Evolutionary conservation across 1,140 invertebrate species (phyloP).

Genomic region (Cotesia typhae): DNA sequence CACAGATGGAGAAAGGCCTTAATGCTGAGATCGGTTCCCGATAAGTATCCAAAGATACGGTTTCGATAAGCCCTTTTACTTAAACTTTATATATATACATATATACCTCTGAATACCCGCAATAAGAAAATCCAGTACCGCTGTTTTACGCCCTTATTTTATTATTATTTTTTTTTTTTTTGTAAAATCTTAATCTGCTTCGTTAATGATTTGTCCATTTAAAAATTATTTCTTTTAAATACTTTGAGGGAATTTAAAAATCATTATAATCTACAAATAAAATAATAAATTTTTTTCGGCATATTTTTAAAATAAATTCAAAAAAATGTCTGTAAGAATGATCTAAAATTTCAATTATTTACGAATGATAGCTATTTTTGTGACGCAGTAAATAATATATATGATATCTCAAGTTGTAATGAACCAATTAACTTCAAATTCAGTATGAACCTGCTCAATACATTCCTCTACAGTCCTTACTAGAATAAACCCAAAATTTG

Average conservation of each 20-base stretch:
- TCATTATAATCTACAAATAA: neutral
- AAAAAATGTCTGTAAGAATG: too few species aligned
- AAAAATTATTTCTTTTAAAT: neutral
- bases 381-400: too few species aligned
- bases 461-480: too few species aligned
- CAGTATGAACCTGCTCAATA: too few species aligned
- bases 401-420: too few species aligned
- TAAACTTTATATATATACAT: conserved; percentile 44
- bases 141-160: neutral
- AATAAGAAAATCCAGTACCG: conserved; percentile 12
- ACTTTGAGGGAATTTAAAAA: neutral
- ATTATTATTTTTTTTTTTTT: neutral
- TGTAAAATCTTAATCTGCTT: neutral
- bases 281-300: neutral
- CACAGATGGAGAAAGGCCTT: conserved; percentile 51
- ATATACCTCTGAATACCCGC: too few species aligned
- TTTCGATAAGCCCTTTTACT: conserved; percentile 56
- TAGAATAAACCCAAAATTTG: too few species aligned
- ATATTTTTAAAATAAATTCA: too few species aligned
- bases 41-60: conserved; percentile 49
- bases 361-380: too few species aligned
- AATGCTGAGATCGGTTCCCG: conserved; percentile 50
- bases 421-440: too few species aligned
- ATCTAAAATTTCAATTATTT: too few species aligned
- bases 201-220: neutral